Conservation (phyloP, 2,888 invertebrate species). For the Notodonta ziczac region DNA sequence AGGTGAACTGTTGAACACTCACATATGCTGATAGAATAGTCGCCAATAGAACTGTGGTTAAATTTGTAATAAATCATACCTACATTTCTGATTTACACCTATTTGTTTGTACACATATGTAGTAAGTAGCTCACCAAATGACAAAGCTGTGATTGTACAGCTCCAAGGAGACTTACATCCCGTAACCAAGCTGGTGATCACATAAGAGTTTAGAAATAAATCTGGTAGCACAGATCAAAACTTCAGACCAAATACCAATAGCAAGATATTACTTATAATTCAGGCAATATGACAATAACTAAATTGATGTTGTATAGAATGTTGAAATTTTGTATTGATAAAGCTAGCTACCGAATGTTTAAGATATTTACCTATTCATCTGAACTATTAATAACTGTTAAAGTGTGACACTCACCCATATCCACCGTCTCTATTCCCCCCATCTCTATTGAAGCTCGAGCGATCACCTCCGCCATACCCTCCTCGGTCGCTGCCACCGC, state of each 20-base stretch:
- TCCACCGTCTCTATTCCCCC: slow-evolving; percentile 84
- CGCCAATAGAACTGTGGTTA: not conserved
- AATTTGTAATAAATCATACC: too few species aligned
- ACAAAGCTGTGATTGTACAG: slow-evolving; percentile 13
- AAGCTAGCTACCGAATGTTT: too few species aligned
- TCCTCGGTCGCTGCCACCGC: slow-evolving; percentile 68
- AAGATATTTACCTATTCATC: not conserved
- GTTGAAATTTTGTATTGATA: not conserved
- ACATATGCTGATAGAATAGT: too few species aligned
- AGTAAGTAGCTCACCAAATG: slow-evolving; percentile 12
- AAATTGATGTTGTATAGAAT: not conserved
- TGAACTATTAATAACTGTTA: not conserved
- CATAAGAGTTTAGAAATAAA: slow-evolving; percentile 14
- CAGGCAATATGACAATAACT: not conserved
- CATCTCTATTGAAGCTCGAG: slow-evolving; percentile 82
- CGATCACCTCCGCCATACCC: slow-evolving; percentile 77
- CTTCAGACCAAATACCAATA: not conserved
- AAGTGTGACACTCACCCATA: slow-evolving; percentile 81
- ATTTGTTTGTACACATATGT: not conserved
- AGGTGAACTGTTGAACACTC: too few species aligned
- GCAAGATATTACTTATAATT: not conserved
- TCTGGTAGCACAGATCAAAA: not conserved
- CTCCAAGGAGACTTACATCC: slow-evolving; percentile 15
- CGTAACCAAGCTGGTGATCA: slow-evolving; percentile 15
- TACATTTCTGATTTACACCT: not conserved